These are phyloP conservation scores for Numenius arquata DNA, from an alignment of 2,113 vertebrate genomes.

Conservation along the genomic window DNA sequence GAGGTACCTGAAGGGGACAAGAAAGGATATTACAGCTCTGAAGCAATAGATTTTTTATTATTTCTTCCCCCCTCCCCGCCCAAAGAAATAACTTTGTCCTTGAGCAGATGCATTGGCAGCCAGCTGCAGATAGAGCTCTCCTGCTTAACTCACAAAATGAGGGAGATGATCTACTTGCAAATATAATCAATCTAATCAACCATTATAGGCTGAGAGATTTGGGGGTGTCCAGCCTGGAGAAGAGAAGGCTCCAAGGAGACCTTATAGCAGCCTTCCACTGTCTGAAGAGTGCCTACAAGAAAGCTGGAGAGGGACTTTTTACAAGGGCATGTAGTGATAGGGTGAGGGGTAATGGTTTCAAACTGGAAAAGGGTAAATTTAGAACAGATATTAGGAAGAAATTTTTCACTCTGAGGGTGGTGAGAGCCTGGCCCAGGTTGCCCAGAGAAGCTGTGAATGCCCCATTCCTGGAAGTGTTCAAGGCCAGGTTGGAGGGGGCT, in stretches of 20 bases:
- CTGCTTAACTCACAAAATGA: neutral
- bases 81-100: neutral
- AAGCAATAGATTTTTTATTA: neutral
- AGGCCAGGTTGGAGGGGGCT: neutral
- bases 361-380: too few relatives aligned
- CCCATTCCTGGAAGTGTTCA: neutral
- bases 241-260: neutral
- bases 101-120: neutral
- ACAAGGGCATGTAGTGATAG: too few relatives aligned
- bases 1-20: neutral
- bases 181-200: neutral
- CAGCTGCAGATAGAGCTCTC: neutral
- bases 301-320: neutral
- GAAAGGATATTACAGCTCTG: neutral
- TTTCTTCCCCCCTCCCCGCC: neutral
- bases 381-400: too few relatives aligned
- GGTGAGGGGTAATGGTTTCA: neutral
- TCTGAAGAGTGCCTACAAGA: neutral
- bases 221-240: neutral
- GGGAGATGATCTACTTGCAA: neutral
- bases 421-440: too few relatives aligned
- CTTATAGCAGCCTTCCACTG: neutral
- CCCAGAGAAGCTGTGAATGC: too few relatives aligned
- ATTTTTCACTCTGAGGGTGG: too few relatives aligned
- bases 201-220: neutral